Evolutionary conservation across 2,113 vertebrate genomes (phyloP).

Genomic region (Sphyrna mokarran): DNA sequence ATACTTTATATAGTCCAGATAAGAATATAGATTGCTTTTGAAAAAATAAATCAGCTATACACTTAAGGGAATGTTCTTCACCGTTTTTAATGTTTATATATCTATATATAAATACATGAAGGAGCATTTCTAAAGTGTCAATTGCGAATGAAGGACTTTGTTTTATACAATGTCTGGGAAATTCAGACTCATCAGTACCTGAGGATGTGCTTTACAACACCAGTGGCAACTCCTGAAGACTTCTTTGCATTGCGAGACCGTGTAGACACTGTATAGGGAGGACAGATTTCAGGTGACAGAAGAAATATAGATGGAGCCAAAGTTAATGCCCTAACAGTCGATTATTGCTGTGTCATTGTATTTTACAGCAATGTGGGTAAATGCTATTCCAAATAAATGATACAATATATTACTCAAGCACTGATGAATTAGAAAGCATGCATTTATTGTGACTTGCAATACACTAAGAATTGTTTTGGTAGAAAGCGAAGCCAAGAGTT

Average conservation of each 20-base stretch:
- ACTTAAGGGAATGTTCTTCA: not conserved
- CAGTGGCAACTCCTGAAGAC: constrained; percentile 33
- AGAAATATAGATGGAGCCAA: constrained; percentile 32
- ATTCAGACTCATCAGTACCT: constrained; percentile 35
- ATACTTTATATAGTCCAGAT: not conserved
- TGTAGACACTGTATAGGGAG: constrained; percentile 33
- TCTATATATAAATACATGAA: not conserved
- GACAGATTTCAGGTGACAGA: constrained; percentile 34
- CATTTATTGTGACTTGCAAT: not conserved
- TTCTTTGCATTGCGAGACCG: constrained; percentile 36
- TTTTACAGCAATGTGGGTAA: not conserved
- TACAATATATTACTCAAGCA: constrained; percentile 20
- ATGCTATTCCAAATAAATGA: constrained; percentile 6
- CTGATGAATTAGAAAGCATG: constrained; percentile 5
- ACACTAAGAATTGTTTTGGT: constrained; percentile 9
- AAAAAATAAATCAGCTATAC: not conserved
- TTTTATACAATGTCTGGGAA: constrained; percentile 31
- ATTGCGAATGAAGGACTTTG: constrained; percentile 8
- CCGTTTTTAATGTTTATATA: not conserved
- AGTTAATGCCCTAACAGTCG: constrained; percentile 28
- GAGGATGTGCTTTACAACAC: constrained; percentile 36
- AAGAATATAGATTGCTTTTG: not conserved
- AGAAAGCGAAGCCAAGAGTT: not conserved
- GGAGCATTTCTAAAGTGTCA: not conserved
- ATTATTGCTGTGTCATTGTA: not conserved